Evolutionary conservation across 2,888 invertebrate species (phyloP), one percentile per base, ranked within the genome.

Genomic region (Brachypalpus laphriformis): DNA sequence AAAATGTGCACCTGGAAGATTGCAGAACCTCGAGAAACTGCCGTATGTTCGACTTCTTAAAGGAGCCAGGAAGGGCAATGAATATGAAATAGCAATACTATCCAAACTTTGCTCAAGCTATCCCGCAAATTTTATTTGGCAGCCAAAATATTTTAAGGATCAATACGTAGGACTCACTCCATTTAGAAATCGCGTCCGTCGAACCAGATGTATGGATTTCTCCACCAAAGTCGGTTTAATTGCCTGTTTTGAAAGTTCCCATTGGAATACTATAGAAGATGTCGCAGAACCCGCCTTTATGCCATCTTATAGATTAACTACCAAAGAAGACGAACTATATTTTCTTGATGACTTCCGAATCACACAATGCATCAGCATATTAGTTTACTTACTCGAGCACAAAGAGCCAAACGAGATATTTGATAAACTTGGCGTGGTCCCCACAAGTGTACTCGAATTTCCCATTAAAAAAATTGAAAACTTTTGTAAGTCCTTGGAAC

Each of bases 311-410:
- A 88, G 89, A 0, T 70, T 92, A 18, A 88, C 88, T 11, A 86
- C 77, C 9, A 89, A 87, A 31, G 91, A 91, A 54, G 92, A 91
- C 11, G 89, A 89, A 18, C 56, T 83, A 9, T 88, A 88, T 1
- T 92, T 92, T 34, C 88, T 88, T 11, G 87, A 90, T 8, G 97
- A 98, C 90, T 98, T 95, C 90, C 94, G 95, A 89, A 92, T 95
- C 66, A 97, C 97, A 2, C 96, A 97, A 2, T 96, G 97, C 87
- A 94, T 95, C 61, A 95, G 95, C 86, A 92, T 97, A 68, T 91
- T 98, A 42, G 95, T 95, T 89, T 96, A 81, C 65, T 7, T 91
- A 1, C 76, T 86, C 6, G 89, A 89, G 59, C 45, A 74, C 18
- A 25, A 88, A 2, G 72, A 85, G 0, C 87, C 88, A 0, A 37